Base-by-base conservation (phyloP, 1,140 invertebrate genomes). In the Protaetia brevitarsis region DNA sequence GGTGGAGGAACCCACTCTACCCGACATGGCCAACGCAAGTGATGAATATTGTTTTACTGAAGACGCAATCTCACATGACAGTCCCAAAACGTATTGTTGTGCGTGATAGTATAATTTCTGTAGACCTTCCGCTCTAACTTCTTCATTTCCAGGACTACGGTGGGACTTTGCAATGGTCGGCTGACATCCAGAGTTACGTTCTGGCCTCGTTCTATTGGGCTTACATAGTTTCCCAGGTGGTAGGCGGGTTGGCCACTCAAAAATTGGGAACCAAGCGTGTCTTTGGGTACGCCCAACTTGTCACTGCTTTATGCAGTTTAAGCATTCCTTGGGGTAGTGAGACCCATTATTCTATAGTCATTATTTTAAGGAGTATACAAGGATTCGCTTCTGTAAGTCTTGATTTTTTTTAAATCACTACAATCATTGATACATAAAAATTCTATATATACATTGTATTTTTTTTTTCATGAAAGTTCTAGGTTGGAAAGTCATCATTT, bases 201-300 rank as follows among this genome's bases (percentile, higher is more conserved):
- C 74, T 88, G 11, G 80, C 87, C 23, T 88, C 87, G 1, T 90
- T 90, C 72, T 89, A 88, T 77, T 89, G 87, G 87, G 88, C 87
- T 66, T 89, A 89, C 69, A 87, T 89, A 45, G 73, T 89, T 11
- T 87, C 87, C 0, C 88, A 89, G 79, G 82, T 89, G 2, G 84
- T 85, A 7, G 89, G 89, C 11, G 89, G 89, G 30, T 79, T 88
- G 64, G 82, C 91, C n/a, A 90, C 90, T 1, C 88, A 91, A 78
- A 81, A 85, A 70, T 88, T 91, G 74, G 91, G 91, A n/a, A 90
- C 90, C 3, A 91, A 91, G 75, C 79, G 83, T 1, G 88, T 92
- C 34, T 91, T 93, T 69, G 89, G 90, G 36, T 87, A 85, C 66
- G 88, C 88, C 1, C 88, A 90, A 72, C 72, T 88, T 11, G 78